Base-by-base conservation (phyloP, 2,888 invertebrate genomes). In the Ommatoiulus sabulosus region DNA sequence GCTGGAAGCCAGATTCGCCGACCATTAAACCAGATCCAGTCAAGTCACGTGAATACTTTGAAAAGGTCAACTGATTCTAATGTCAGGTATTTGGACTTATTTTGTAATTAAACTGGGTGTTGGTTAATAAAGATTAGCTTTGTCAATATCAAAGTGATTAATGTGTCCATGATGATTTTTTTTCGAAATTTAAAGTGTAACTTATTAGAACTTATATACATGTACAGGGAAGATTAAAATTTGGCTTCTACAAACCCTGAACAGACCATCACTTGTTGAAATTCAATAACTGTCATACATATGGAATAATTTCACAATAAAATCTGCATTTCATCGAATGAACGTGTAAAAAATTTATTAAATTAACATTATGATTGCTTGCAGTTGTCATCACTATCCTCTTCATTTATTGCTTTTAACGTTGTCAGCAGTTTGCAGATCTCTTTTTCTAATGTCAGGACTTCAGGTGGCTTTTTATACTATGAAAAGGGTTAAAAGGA, bases 11-110 rank as follows among this genome's bases (percentile, higher is more conserved):
- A 2, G 95, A 97, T 0, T 94, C 96, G 0, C 96, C 95, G 90
- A 98, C 98, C 0, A 99, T 99, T 91, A 98, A 98, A 92, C 98
- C 98, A 0, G 96, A 95, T 92, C 97, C 97, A 0, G 94, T 95
- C 90, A 96, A 95, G 46, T 97, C 98, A 90, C 96, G 97, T 92
- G 95, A 97, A 92, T 99, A 98, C 93, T 99, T 98, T 93, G 93
- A 95, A 90, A 95, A 95, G 90, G 92, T 92, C 88, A 92, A 92
- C 91, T 90, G 89, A 90, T 52, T 52, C 10, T 52, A 15, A 52
- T 52, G 10, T 17, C 12, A 52, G 52, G 15, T 52, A 52, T 52
- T 52, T 52, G 4, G 52, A 46, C 52, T 52, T 52, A 52, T 15
- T 52, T 15, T 52, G 52, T 52, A 52, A 12, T 17, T 15, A 15